Conservation (phyloP, 2,888 invertebrate genomes). For the Amphipyra berbera region DNA sequence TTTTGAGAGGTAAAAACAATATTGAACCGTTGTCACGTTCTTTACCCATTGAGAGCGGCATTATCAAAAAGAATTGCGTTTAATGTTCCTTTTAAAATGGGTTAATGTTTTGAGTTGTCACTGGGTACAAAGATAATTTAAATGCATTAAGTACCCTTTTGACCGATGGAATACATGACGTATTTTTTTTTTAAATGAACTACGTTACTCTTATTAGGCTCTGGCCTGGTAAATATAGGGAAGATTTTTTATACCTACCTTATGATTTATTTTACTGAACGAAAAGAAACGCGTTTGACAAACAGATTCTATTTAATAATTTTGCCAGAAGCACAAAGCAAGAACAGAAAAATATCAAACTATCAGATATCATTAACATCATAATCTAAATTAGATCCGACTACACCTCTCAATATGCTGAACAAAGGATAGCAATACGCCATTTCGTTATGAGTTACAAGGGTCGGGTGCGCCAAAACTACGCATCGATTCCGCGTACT, state of each 20-base stretch:
- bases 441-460: slow-evolving; percentile 76
- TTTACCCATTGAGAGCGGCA: slow-evolving; percentile 32
- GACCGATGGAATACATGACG: too few species aligned
- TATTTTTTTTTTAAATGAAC: too few species aligned
- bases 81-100: slow-evolving; percentile 30
- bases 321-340: background rate
- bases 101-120: slow-evolving; percentile 24
- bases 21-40: slow-evolving; percentile 56
- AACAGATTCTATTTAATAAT: too few species aligned
- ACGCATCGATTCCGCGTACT: slow-evolving; percentile 75
- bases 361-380: slow-evolving; percentile 39
- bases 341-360: slow-evolving; percentile 11
- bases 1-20: slow-evolving; percentile 61
- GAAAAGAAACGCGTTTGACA: too few species aligned
- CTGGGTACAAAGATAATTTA: slow-evolving; percentile 15
- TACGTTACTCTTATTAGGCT: too few species aligned
- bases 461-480: slow-evolving; percentile 77
- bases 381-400: slow-evolving; percentile 45
- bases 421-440: slow-evolving; percentile 63
- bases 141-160: background rate
- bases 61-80: slow-evolving; percentile 42
- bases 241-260: too few species aligned
- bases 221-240: too few species aligned
- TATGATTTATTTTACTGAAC: too few species aligned
- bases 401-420: slow-evolving; percentile 58